phyloP scores from a whole-genome alignment of 2,113 vertebrate genomes.

The Rattus rattus region DNA sequence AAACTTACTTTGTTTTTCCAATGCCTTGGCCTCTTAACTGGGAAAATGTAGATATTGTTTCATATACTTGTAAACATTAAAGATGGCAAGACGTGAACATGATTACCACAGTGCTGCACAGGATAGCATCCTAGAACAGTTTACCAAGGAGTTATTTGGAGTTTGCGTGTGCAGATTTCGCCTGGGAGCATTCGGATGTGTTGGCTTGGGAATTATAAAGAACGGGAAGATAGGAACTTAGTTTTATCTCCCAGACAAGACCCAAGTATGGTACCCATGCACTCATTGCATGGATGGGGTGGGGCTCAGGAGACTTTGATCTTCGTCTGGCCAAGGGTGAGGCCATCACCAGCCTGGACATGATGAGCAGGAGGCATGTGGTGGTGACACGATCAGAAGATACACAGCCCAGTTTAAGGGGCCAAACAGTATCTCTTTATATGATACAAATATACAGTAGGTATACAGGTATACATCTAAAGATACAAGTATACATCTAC shows the following conservation, averaged over 20 bases:
- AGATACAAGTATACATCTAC: background rate
- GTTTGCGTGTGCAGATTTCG: background rate
- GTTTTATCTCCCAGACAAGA: background rate
- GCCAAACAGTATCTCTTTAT: background rate
- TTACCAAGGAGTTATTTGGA: background rate
- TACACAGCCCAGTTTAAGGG: background rate
- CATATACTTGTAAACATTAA: background rate
- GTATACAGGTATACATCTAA: background rate
- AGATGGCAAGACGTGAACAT: background rate
- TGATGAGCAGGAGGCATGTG: background rate
- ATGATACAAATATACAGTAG: background rate
- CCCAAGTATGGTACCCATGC: background rate
- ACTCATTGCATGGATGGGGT: background rate
- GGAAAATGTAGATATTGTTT: background rate
- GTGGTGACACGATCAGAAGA: background rate
- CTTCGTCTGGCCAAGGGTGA: background rate
- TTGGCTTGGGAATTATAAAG: background rate
- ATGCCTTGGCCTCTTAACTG: background rate
- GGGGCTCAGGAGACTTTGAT: background rate
- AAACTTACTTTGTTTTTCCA: constrained; percentile 1
- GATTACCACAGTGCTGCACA: background rate
- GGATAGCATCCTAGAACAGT: background rate
- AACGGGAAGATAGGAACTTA: background rate
- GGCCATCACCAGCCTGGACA: background rate
- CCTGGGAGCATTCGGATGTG: background rate